These are phyloP conservation scores for Chrysocyon brachyurus DNA, from an alignment of 2,797 vertebrate species.

Conservation along the genomic window DNA sequence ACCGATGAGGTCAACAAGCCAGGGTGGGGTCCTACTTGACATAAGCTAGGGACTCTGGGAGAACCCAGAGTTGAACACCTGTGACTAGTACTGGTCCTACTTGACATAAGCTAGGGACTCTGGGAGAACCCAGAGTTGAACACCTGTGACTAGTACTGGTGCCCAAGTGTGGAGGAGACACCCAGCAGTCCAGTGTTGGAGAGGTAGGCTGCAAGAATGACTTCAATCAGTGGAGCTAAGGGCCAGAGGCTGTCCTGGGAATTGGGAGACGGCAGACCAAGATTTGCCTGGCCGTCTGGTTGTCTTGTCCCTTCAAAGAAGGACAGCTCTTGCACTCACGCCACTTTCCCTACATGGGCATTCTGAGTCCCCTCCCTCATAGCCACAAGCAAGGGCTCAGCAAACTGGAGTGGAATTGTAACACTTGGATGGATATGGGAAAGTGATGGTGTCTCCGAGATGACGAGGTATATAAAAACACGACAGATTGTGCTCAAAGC, in stretches of 20 bases:
- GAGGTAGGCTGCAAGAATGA: too few relatives aligned
- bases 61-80: neutral
- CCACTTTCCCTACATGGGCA: neutral
- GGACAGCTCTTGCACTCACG: neutral
- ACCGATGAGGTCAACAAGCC: neutral
- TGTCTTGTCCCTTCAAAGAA: neutral
- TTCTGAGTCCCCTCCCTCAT: neutral
- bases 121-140: neutral
- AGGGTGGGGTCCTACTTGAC: neutral
- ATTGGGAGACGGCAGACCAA: neutral
- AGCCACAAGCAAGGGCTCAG: neutral
- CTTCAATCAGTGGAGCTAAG: neutral
- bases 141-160: neutral
- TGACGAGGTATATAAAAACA: slow-evolving; percentile 79
- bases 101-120: neutral
- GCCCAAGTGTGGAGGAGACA: too few relatives aligned
- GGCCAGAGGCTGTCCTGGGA: neutral
- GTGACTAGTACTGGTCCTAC: neutral
- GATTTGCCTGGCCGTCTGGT: neutral
- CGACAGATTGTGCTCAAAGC: slow-evolving; percentile 87
- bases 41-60: neutral
- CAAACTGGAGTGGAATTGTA: neutral
- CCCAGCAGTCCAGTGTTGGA: neutral
- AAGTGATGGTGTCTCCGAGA: slow-evolving; percentile 69
- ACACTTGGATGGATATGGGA: slow-evolving; percentile 61